Evolutionary conservation across 2,797 vertebrate genomes (phyloP).

Genomic region (Parotocinclus haroldoi): DNA sequence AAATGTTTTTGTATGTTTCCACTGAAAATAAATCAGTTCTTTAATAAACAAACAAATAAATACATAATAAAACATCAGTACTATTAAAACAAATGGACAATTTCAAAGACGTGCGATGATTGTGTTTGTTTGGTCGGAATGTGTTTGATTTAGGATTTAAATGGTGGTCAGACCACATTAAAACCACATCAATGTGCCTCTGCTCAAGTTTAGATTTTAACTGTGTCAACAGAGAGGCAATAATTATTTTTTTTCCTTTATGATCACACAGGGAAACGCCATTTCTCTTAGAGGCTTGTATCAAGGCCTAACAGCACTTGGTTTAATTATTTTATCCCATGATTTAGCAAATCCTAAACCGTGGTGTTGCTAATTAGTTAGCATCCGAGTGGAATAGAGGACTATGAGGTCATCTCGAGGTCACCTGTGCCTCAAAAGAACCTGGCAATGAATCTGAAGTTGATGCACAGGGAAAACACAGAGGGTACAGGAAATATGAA

Average conservation of each 20-base stretch:
- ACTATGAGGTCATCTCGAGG: slow-evolving; percentile 63
- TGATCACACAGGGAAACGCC: slow-evolving; percentile 41
- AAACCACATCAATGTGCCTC: slow-evolving; percentile 8
- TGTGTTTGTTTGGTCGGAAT: too few species aligned
- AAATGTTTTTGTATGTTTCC: too few species aligned
- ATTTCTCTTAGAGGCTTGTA: slow-evolving; percentile 63
- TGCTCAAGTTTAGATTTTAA: slow-evolving; percentile 35
- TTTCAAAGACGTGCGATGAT: too few species aligned
- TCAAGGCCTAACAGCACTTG: slow-evolving; percentile 61
- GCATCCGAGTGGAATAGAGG: slow-evolving; percentile 59
- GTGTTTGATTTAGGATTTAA: too few species aligned
- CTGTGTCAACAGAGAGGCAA: slow-evolving; percentile 23
- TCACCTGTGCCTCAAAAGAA: slow-evolving; percentile 56
- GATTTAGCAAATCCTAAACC: slow-evolving; percentile 66
- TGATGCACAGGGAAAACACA: slow-evolving; percentile 42
- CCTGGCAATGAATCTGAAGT: slow-evolving; percentile 54
- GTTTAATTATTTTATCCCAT: slow-evolving; percentile 67
- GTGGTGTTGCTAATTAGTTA: slow-evolving; percentile 69
- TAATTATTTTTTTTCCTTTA: slow-evolving; percentile 47
- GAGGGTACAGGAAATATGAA: slow-evolving; percentile 51
- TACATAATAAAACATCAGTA: too few species aligned
- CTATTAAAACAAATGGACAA: too few species aligned
- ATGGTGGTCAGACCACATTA: too few species aligned
- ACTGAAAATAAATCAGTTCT: too few species aligned
- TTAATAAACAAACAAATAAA: too few species aligned